A percentile compares a stretch with the other conserved stretches of the same genome.
These are phyloP conservation scores for Bruchidius siliquastri DNA, from an alignment of 2,888 invertebrate species.

Conservation along the genomic window DNA sequence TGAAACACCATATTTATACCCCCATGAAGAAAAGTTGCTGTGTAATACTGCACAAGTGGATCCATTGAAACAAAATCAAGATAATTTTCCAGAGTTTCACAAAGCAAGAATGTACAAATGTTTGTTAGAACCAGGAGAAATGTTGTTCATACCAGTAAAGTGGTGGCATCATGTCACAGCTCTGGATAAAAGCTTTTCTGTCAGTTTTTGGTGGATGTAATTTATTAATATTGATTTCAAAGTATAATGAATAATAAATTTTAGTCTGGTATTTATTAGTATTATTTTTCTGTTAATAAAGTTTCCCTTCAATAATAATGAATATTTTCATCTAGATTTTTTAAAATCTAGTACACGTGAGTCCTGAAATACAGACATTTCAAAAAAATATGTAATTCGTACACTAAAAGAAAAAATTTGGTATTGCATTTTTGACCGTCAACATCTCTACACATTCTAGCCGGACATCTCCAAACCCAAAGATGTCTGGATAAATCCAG, in stretches of 20 bases:
- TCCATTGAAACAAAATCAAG: conserved; percentile 70
- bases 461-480: too few relatives aligned
- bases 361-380: too few relatives aligned
- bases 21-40: conserved; percentile 69
- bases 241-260: background rate
- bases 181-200: conserved; percentile 84
- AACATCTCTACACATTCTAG: too few relatives aligned
- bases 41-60: conserved; percentile 90
- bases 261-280: background rate
- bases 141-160: conserved; percentile 89
- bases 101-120: conserved; percentile 63
- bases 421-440: too few relatives aligned
- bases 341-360: too few relatives aligned
- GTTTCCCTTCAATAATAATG: too few relatives aligned
- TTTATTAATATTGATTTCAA: too few relatives aligned
- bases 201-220: conserved; percentile 96
- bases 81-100: conserved; percentile 66
- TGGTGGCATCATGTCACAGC: conserved; percentile 98
- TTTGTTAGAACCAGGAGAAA: conserved; percentile 76
- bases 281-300: background rate
- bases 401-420: too few relatives aligned
- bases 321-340: too few relatives aligned
- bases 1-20: conserved; percentile 70
- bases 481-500: too few relatives aligned
- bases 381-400: too few relatives aligned